These are phyloP conservation scores for Chromis chromis DNA, from an alignment of 2,797 vertebrate genomes.

Conservation along the genomic window DNA sequence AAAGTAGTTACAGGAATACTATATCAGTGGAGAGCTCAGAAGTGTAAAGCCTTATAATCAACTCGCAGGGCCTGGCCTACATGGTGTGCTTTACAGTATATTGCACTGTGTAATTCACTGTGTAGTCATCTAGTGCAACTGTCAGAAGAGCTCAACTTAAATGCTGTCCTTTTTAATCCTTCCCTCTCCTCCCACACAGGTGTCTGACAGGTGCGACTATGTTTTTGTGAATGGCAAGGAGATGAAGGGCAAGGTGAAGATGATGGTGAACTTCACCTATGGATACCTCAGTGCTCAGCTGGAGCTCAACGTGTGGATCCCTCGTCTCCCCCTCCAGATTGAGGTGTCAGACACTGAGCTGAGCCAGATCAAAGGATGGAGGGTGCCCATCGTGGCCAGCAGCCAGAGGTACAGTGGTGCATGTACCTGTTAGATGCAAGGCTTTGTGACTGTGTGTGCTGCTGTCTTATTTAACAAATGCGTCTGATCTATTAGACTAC, in stretches of 20 bases:
- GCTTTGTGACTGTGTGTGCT: neutral
- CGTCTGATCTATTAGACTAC: neutral
- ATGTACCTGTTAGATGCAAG: neutral
- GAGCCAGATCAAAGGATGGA: slow-evolving; percentile 96
- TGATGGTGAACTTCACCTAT: slow-evolving; percentile 92
- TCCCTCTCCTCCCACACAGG: slow-evolving; percentile 81
- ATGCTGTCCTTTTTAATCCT: slow-evolving; percentile 52
- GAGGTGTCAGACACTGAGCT: slow-evolving; percentile 94
- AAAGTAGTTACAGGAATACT: slow-evolving; percentile 63
- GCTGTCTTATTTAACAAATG: neutral
- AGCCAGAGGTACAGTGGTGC: slow-evolving; percentile 86
- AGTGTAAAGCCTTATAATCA: slow-evolving; percentile 67
- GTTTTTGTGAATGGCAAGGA: slow-evolving; percentile 96
- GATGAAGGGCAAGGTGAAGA: slow-evolving; percentile 90
- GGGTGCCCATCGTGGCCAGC: slow-evolving; percentile 88
- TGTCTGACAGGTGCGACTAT: slow-evolving; percentile 94
- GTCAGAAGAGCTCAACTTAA: slow-evolving; percentile 44
- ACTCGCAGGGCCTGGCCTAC: slow-evolving; percentile 33
- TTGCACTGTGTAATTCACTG: slow-evolving; percentile 48
- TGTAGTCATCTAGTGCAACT: slow-evolving; percentile 41
- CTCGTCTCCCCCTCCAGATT: slow-evolving; percentile 92
- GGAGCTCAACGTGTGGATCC: slow-evolving; percentile 92
- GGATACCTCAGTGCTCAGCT: slow-evolving; percentile 91
- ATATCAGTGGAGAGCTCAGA: slow-evolving; percentile 50
- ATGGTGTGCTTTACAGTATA: slow-evolving; percentile 18